A percentile compares a stretch with the other conserved stretches of the same genome.
phyloP scores from a whole-genome alignment of 1,140 invertebrate species.

The Brachionus manjavacas region DNA sequence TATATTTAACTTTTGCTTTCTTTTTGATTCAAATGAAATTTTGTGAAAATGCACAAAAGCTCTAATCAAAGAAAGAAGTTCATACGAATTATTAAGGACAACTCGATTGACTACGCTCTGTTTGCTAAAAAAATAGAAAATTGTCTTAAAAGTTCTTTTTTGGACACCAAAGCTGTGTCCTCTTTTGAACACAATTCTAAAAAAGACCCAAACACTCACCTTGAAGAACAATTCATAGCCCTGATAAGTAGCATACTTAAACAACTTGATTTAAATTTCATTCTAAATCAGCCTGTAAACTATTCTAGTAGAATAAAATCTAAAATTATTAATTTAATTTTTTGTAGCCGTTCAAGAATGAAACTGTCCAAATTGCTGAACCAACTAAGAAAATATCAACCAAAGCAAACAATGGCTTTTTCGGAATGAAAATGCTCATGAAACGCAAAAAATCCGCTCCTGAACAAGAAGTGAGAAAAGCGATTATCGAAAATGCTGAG shows the following conservation, averaged over 20 bases:
- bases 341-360: background rate
- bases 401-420: background rate
- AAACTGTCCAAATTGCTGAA: background rate
- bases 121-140: background rate
- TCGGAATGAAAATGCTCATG: background rate
- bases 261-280: background rate
- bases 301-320: background rate
- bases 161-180: background rate
- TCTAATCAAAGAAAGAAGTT: background rate
- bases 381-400: background rate
- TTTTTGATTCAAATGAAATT: background rate
- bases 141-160: background rate
- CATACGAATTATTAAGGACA: background rate
- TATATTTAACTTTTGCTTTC: background rate
- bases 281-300: background rate
- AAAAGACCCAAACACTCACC: background rate
- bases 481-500: background rate
- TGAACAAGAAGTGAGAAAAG: background rate
- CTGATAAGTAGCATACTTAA: background rate
- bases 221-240: background rate
- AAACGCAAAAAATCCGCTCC: conserved; percentile 35
- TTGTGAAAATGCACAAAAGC: background rate
- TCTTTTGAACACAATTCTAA: background rate
- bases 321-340: background rate
- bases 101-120: background rate